Percentiles rank a stretch among this genome's conserved stretches.
These are phyloP conservation scores for Eubasilissa regina DNA, from an alignment of 1,140 invertebrate genomes.

Conservation along the genomic window DNA sequence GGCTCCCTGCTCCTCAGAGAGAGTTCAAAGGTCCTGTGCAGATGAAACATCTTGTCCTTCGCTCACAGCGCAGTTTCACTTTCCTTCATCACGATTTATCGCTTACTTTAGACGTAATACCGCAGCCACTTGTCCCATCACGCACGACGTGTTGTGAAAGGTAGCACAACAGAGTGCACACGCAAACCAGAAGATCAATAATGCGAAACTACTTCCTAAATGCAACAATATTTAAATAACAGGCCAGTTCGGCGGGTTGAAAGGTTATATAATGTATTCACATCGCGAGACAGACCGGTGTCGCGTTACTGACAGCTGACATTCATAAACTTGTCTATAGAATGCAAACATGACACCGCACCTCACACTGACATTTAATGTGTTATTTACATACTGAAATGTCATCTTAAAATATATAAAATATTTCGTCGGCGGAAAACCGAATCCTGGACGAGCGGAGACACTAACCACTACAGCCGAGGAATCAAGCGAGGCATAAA, in stretches of 20 bases:
- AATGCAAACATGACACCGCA: slow-evolving; percentile 3
- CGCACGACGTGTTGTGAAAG: neutral
- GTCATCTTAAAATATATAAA: neutral
- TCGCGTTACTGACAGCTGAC: slow-evolving; percentile 21
- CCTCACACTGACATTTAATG: slow-evolving; percentile 18
- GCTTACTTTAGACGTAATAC: neutral
- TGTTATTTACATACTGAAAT: neutral
- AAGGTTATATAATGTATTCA: slow-evolving; percentile 6
- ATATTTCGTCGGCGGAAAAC: too few species aligned
- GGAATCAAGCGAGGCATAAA: too few species aligned
- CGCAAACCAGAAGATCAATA: neutral
- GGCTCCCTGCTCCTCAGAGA: slow-evolving; percentile 75
- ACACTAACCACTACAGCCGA: too few species aligned
- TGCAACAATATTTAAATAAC: neutral
- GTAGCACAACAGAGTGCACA: neutral
- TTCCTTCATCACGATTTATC: slow-evolving; percentile 17
- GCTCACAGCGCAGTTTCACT: slow-evolving; percentile 19
- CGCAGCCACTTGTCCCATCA: neutral
- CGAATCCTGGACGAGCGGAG: too few species aligned
- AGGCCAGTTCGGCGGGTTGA: neutral
- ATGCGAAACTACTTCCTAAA: neutral
- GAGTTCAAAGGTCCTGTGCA: slow-evolving; percentile 78
- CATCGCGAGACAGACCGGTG: neutral
- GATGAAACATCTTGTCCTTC: slow-evolving; percentile 72
- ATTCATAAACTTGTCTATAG: slow-evolving; percentile 16